Evolutionary conservation across 1,140 invertebrate genomes (phyloP), one percentile per base, ranked within the genome.

Genomic region (Drosophila auraria): DNA sequence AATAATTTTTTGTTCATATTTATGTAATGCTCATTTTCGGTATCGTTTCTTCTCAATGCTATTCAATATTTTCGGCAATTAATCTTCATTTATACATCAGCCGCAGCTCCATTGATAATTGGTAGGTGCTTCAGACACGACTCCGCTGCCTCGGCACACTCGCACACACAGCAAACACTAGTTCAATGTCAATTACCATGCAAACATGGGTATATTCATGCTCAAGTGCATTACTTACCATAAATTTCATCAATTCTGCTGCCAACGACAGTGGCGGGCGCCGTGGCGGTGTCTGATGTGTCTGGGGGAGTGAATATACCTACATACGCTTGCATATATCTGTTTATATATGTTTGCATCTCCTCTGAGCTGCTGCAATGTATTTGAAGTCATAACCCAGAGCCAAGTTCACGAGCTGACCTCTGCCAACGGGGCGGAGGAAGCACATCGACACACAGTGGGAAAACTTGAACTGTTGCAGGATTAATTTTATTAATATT

Each of bases 131-230:
- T 77, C 59, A 66, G 62, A 50, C 82, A 81, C 82, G 78, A 82
- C 78, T 64, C 57, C 15, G 33, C 7, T 56, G 53, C 53, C 36
- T 30, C 20, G 2, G 23, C 53, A 20, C 66, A 38, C 42, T 15
- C 33, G 20, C 17, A 59, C 57, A 42, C 17, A 17, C 20, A n/a
- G 44, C 75, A 58, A 44, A 61, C 62, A 76, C 80, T 80, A 68
- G 84, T 87, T 87, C 83, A 87, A 87, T 87, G 83, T 87, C 83
- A 87, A 89, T 83, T 83, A 66, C 42, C 66, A 68, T 61, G 83
- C 80, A 83, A 87, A 77, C 72, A 87, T 40, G 68, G 53, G 53
- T 62, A 51, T 78, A 38, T 64, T 66, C 36, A 60, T 68, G 58
- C 45, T 65, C 70, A 79, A 79, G 83, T 75, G 70, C 72, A 83